phyloP scores from a whole-genome alignment of 2,113 vertebrate genomes.

The Struthio camelus region DNA sequence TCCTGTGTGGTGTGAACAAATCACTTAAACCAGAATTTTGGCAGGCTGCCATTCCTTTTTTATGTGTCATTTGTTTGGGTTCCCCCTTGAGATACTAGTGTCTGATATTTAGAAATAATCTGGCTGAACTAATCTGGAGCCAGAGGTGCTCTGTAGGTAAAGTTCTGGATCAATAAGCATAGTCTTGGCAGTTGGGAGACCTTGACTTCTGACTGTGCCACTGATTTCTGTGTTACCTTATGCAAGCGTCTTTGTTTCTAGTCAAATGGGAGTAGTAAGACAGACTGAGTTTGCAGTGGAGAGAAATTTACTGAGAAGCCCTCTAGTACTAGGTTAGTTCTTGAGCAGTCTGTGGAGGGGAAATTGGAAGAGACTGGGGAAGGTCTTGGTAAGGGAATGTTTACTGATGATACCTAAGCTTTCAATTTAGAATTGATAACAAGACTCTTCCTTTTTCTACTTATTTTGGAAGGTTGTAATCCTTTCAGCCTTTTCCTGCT shows the following conservation, averaged over 20 bases:
- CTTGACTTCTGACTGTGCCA: constrained; percentile 3
- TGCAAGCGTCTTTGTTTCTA: constrained; percentile 43
- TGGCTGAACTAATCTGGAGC: background rate
- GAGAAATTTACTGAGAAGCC: constrained; percentile 1
- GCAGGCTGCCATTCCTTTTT: background rate
- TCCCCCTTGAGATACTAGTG: background rate
- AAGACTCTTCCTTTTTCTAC: background rate
- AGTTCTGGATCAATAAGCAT: constrained; percentile 3
- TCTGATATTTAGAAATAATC: constrained; percentile 3
- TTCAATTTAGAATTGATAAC: background rate
- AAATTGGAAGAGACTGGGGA: background rate
- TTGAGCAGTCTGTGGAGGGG: background rate
- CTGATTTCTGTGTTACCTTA: constrained; percentile 28
- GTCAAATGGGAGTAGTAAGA: constrained; percentile 41
- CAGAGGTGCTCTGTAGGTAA: background rate
- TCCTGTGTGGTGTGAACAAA: background rate
- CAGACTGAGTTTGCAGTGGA: background rate
- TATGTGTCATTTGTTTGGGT: background rate
- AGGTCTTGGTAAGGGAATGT: background rate
- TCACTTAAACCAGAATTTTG: background rate
- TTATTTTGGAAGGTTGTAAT: background rate
- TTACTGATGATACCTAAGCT: background rate
- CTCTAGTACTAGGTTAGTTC: constrained; percentile 13
- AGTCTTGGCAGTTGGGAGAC: background rate
- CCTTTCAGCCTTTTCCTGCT: background rate